phyloP scores from a whole-genome alignment of 2,888 invertebrate species.

The Dolomedes plantarius region DNA sequence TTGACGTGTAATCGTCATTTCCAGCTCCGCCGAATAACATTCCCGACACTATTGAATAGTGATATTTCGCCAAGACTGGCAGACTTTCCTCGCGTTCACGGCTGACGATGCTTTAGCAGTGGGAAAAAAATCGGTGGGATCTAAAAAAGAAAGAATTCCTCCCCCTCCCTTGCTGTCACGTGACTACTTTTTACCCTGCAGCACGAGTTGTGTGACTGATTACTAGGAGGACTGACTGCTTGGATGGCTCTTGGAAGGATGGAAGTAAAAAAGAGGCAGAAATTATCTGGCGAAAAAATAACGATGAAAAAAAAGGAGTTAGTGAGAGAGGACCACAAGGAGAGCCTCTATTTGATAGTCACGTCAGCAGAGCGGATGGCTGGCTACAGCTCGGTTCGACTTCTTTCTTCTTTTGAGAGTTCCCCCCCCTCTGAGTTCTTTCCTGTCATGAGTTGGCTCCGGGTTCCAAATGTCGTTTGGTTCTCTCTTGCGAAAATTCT shows the following conservation, averaged over 20 bases:
- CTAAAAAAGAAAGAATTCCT: slow-evolving; percentile 19
- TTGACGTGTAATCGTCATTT: too few species aligned
- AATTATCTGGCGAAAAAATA: slow-evolving; percentile 27
- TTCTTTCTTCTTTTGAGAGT: background rate
- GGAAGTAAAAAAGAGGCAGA: slow-evolving; percentile 20
- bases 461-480: background rate
- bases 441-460: background rate
- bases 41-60: too few species aligned
- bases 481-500: slow-evolving; percentile 1
- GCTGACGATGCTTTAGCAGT: slow-evolving; percentile 21
- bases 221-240: slow-evolving; percentile 68
- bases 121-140: slow-evolving; percentile 12
- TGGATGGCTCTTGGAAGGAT: slow-evolving; percentile 55
- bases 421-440: background rate
- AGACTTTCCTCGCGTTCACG: background rate
- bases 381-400: background rate
- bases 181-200: slow-evolving; percentile 64
- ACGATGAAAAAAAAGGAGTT: slow-evolving; percentile 14
- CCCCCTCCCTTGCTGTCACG: slow-evolving; percentile 34
- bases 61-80: slow-evolving; percentile 38
- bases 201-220: slow-evolving; percentile 71
- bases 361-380: slow-evolving; percentile 29
- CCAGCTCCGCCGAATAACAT: too few species aligned
- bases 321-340: slow-evolving; percentile 40
- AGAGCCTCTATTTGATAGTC: slow-evolving; percentile 52